Percentiles rank a stretch among this genome's conserved stretches.
phyloP scores from a whole-genome alignment of 1,140 invertebrate species.

The Scaptomyza montana region DNA sequence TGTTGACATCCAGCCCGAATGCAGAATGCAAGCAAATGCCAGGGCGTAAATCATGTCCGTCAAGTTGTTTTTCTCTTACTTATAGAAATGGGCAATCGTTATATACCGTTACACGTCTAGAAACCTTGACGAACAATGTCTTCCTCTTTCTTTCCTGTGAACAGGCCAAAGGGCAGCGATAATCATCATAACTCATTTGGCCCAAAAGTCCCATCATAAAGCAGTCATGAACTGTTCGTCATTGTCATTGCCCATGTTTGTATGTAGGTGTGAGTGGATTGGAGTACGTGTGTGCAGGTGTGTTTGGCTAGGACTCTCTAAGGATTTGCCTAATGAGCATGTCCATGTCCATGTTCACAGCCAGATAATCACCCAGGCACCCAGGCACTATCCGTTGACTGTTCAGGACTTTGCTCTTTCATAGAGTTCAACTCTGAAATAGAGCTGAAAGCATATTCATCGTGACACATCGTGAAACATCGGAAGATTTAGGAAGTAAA shows the following conservation, averaged over 20 bases:
- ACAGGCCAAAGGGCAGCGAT: constrained; percentile 23
- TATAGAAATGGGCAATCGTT: too few relatives aligned
- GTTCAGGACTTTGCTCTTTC: not conserved
- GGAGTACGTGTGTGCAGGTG: constrained; percentile 16
- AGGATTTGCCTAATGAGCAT: constrained; percentile 74
- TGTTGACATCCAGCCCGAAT: constrained; percentile 38
- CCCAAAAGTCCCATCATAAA: constrained; percentile 41
- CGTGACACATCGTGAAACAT: not conserved
- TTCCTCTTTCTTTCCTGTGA: too few relatives aligned
- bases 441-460: not conserved
- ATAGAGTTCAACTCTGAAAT: not conserved
- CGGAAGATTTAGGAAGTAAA: too few relatives aligned
- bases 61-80: constrained; percentile 3
- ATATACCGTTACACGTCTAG: not conserved
- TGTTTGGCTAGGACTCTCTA: constrained; percentile 52
- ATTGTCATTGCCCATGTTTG: constrained; percentile 1
- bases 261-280: not conserved
- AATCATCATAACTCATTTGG: constrained; percentile 45
- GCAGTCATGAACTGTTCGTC: constrained; percentile 22
- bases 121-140: not conserved
- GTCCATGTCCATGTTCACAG: constrained; percentile 43
- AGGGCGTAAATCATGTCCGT: constrained; percentile 40
- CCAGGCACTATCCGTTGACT: constrained; percentile 3
- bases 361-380: constrained; percentile 47
- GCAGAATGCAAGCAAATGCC: constrained; percentile 19